Base-by-base conservation (phyloP, 2,113 vertebrate species). In the Centropus bengalensis region DNA sequence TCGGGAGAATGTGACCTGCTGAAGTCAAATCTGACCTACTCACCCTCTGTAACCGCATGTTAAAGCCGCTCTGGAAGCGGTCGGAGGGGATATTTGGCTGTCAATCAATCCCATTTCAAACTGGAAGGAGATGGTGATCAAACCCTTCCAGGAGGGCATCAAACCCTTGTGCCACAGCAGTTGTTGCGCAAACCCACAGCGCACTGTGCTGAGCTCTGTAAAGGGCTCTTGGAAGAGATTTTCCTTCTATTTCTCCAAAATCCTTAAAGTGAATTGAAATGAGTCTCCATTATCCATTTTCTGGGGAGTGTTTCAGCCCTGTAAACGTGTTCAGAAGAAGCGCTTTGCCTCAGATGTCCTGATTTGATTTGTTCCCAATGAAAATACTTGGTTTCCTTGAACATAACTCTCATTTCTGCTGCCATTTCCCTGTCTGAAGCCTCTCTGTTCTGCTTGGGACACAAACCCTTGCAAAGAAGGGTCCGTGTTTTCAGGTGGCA, bases 161-260 rank as follows among this genome's bases (percentile, higher is more conserved):
- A 7, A 9, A 58, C 30, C 38, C 22, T 16, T 1, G n/a, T 55
- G 52, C 49, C 67, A 23, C 28, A 63, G 4, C 2, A 6, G 5
- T n/a, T 24, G 7, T 49, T 58, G 58, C 45, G 56, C 47, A 8
- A 28, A 10, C 49, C 38, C 14, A 2, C 36, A 9, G 30, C 27
- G 1, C n/a, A 21, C 47, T 15, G 1, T 20, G 6, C 28, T 16
- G 0, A 51, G 22, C 42, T 60, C 10, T 19, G 2, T 24, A n/a
- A 55, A 24, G 24, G 75, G 64, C 40, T 58, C 71, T 56, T 8
- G 3, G 5, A 36, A 33, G 68, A n/a, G 45, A 5, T 40, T 86
- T 66, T 26, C 36, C 11, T 49, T 28, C 1, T 1, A 2, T 27
- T 36, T 33, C 36, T 66, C 64, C 40, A 38, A 49, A 77, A 32